These are phyloP conservation scores for Neuroterus valhalla DNA, from an alignment of 1,140 invertebrate species.

Conservation along the genomic window DNA sequence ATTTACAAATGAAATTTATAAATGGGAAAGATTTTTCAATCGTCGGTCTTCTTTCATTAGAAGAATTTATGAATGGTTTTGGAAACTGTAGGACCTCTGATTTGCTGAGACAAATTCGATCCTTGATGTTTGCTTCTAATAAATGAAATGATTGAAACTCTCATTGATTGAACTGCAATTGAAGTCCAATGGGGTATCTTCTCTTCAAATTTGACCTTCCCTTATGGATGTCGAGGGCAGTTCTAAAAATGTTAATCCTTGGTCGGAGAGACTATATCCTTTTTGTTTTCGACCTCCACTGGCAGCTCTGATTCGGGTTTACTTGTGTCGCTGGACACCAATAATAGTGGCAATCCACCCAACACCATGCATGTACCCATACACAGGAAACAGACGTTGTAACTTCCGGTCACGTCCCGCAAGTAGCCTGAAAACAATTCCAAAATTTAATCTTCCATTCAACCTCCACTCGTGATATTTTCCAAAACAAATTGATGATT, in stretches of 20 bases:
- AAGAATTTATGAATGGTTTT: too few relatives aligned
- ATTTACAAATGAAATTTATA: too few relatives aligned
- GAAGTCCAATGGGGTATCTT: too few relatives aligned
- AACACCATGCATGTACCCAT: constrained; percentile 86
- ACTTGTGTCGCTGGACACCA: constrained; percentile 73
- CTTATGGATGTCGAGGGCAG: constrained; percentile 4
- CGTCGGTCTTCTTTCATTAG: too few relatives aligned
- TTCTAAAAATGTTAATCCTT: constrained; percentile 9
- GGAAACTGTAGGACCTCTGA: too few relatives aligned
- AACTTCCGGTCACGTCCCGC: constrained; percentile 82
- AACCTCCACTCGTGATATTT: not conserved
- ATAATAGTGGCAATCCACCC: constrained; percentile 79
- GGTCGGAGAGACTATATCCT: constrained; percentile 15
- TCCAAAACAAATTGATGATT: too few relatives aligned
- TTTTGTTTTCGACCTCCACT: constrained; percentile 46
- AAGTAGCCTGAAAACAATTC: constrained; percentile 76
- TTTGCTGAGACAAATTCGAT: too few relatives aligned
- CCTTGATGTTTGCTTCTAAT: too few relatives aligned
- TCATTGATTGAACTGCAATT: too few relatives aligned
- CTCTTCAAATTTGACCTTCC: not conserved
- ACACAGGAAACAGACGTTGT: constrained; percentile 82
- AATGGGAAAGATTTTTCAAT: too few relatives aligned
- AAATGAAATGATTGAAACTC: too few relatives aligned
- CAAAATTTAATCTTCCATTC: constrained; percentile 32
- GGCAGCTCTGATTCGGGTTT: constrained; percentile 69